These are phyloP conservation scores for Zonitis immaculata DNA, from an alignment of 2,888 invertebrate species.

Conservation along the genomic window DNA sequence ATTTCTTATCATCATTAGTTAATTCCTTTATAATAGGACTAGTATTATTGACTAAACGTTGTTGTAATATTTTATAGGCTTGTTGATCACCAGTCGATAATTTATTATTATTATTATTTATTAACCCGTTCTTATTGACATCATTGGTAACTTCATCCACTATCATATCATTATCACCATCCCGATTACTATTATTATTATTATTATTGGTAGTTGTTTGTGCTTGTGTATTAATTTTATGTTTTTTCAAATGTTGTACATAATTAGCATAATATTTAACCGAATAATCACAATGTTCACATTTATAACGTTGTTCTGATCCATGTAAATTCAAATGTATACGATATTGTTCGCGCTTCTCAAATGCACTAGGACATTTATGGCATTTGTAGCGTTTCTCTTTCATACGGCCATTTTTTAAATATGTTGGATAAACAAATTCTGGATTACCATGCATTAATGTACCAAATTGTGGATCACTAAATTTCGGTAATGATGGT, in stretches of 20 bases:
- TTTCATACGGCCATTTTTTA: conserved; percentile 69
- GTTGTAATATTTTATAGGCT: conserved; percentile 56
- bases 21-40: conserved; percentile 52
- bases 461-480: conserved; percentile 64
- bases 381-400: conserved; percentile 77
- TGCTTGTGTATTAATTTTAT: conserved; percentile 66
- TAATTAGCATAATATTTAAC: conserved; percentile 83
- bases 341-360: conserved; percentile 79
- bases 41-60: conserved; percentile 51
- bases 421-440: conserved; percentile 68
- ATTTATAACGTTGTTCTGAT: conserved; percentile 75
- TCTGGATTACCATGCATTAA: conserved; percentile 71
- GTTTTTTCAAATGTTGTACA: conserved; percentile 76
- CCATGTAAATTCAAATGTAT: conserved; percentile 79
- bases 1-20: conserved; percentile 58
- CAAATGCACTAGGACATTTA: conserved; percentile 84
- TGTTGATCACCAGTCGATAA: conserved; percentile 60
- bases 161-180: conserved; percentile 24
- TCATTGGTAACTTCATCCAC: conserved; percentile 28
- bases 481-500: conserved; percentile 39
- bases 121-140: conserved; percentile 47
- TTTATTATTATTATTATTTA: too few relatives aligned
- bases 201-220: conserved; percentile 49
- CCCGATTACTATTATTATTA: conserved; percentile 32
- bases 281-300: conserved; percentile 81